These are phyloP conservation scores for Prietella phreatophila DNA, from an alignment of 2,113 vertebrate genomes.

Conservation along the genomic window DNA sequence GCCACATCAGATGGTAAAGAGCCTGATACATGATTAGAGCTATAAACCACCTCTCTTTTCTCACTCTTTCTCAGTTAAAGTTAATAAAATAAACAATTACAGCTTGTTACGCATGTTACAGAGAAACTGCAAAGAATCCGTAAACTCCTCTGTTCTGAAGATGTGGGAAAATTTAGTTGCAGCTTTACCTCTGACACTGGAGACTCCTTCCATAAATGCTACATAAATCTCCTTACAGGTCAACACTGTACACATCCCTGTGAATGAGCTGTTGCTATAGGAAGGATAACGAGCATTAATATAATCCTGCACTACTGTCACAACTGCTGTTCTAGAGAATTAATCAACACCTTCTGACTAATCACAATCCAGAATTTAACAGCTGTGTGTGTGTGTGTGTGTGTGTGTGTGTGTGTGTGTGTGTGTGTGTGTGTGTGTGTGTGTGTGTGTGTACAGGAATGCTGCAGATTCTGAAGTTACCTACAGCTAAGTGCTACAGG, in stretches of 20 bases:
- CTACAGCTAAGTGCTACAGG: conserved; percentile 82
- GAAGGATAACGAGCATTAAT: background rate
- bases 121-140: no score
- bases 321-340: background rate
- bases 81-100: background rate
- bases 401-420: conserved; percentile 44
- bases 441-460: conserved; percentile 62
- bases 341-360: background rate
- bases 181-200: background rate
- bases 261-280: background rate
- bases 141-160: no score
- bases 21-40: background rate
- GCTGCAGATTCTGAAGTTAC: conserved; percentile 82
- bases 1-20: conserved; percentile 70
- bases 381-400: conserved; percentile 29
- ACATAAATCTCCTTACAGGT: background rate
- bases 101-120: no score
- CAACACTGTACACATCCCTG: background rate
- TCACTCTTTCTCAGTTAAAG: no score
- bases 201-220: background rate
- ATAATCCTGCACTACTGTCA: background rate
- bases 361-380: background rate
- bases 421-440: conserved; percentile 48
- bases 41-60: background rate
- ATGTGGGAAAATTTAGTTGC: no score